Evolutionary conservation across 2,797 vertebrate species (phyloP).

Genomic region (Macroramphosus scolopax): DNA sequence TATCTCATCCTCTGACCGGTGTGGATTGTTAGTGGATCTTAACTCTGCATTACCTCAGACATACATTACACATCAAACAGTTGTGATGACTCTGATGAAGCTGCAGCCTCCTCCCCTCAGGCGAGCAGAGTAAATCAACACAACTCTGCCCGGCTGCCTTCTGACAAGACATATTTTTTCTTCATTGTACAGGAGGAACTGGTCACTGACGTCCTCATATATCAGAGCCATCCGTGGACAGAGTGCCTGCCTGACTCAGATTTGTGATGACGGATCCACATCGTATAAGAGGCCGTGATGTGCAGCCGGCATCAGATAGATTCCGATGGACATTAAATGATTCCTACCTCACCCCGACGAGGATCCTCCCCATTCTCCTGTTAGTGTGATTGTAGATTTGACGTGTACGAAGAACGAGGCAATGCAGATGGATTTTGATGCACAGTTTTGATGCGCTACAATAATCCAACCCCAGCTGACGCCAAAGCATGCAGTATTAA

Average conservation of each 20-base stretch:
- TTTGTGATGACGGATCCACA: constrained; percentile 53
- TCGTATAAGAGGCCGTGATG: constrained; percentile 20
- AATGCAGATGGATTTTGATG: constrained; percentile 36
- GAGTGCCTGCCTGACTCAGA: constrained; percentile 42
- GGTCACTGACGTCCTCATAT: constrained; percentile 49
- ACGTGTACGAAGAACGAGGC: constrained; percentile 20
- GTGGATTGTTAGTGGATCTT: too few relatives aligned
- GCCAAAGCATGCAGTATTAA: constrained; percentile 58
- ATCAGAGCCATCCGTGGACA: constrained; percentile 41
- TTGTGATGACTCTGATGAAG: constrained; percentile 36
- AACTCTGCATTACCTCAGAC: too few relatives aligned
- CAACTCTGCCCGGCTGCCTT: constrained; percentile 40
- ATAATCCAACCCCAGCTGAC: constrained; percentile 15
- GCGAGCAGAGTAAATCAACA: constrained; percentile 52
- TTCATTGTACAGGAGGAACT: constrained; percentile 51
- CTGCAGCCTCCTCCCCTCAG: too few relatives aligned
- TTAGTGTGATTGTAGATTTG: constrained; percentile 10
- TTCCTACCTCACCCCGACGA: not conserved
- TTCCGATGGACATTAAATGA: constrained; percentile 28
- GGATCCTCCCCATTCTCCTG: constrained; percentile 5
- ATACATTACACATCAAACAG: constrained; percentile 32
- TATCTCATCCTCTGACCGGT: too few relatives aligned
- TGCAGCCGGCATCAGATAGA: constrained; percentile 31
- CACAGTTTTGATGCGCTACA: constrained; percentile 20
- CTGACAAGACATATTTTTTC: constrained; percentile 49